Evolutionary conservation across 2,888 invertebrate genomes (phyloP).

Genomic region (Amaurobius ferox): DNA sequence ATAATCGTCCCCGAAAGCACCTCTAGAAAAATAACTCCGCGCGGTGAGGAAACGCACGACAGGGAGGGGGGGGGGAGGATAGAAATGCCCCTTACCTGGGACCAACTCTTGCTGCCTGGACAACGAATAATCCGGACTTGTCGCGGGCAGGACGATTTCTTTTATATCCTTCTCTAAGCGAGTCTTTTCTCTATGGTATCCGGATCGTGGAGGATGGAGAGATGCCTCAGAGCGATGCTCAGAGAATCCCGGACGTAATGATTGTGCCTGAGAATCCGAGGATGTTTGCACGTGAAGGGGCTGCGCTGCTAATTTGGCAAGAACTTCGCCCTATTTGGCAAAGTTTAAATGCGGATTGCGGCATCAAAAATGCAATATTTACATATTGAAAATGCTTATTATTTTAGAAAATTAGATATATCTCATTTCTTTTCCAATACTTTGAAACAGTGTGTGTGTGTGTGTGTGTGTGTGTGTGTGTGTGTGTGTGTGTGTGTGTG

Average conservation of each 20-base stretch:
- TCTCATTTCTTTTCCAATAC: no score
- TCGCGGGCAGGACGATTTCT: no score
- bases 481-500: no score
- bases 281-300: neutral
- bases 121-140: no score
- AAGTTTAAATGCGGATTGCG: no score
- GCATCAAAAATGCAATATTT: no score
- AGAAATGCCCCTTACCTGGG: neutral
- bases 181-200: neutral
- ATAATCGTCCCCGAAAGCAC: conserved; percentile 12
- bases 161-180: neutral
- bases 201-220: neutral
- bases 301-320: neutral
- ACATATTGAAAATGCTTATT: no score
- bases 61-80: neutral
- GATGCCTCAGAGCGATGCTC: neutral
- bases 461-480: no score
- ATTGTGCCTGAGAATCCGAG: neutral
- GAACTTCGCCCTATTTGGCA: neutral
- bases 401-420: no score
- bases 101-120: neutral
- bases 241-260: neutral
- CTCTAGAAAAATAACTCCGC: neutral
- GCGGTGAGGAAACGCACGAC: neutral
- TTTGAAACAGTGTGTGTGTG: no score